Conservation (phyloP, 2,797 vertebrate species). For the Erpetoichthys calabaricus region DNA sequence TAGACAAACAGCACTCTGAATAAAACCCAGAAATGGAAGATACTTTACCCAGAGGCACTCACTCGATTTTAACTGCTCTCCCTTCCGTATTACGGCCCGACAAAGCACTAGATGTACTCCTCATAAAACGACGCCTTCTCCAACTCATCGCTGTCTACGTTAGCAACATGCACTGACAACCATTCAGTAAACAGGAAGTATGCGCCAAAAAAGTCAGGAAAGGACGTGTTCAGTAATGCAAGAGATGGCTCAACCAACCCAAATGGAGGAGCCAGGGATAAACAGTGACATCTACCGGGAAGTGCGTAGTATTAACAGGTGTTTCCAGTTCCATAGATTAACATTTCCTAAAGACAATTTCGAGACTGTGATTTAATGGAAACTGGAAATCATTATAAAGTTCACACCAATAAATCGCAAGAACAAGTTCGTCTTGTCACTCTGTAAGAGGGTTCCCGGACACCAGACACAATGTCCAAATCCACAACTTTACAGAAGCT, state of each 20-base stretch:
- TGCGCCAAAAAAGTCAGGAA: background rate
- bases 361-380: no score
- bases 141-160: constrained; percentile 14
- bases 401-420: background rate
- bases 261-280: background rate
- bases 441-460: no score
- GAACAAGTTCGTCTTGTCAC: background rate
- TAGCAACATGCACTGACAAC: constrained; percentile 2
- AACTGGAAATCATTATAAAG: no score
- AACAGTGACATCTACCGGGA: background rate
- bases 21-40: no score
- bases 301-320: background rate
- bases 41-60: no score
- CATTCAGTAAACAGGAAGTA: constrained; percentile 12
- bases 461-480: no score
- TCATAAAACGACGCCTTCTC: background rate
- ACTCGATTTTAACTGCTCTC: no score
- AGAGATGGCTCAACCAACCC: background rate
- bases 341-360: background rate
- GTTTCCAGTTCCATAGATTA: background rate
- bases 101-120: background rate
- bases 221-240: background rate
- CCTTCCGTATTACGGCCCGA: no score
- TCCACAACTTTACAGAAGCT: no score
- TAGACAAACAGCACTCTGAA: no score